phyloP scores from a whole-genome alignment of 2,113 vertebrate genomes.

The Lepidothrix coronata region DNA sequence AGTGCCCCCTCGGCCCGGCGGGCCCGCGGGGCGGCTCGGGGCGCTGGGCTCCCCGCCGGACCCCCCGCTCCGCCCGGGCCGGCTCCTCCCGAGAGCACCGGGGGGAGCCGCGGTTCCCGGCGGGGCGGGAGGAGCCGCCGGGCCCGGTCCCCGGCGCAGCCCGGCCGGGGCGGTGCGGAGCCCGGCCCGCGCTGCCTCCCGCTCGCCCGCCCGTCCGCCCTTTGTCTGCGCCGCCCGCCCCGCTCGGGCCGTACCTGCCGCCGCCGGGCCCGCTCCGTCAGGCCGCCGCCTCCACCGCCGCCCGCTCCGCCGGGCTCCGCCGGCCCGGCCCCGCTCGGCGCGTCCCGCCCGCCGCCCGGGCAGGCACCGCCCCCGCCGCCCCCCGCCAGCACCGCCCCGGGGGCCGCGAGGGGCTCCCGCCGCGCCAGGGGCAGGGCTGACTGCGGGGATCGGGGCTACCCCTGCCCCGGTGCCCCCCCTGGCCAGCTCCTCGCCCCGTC shows the following conservation, averaged over 20 bases:
- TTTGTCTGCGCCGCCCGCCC: slow-evolving; percentile 4
- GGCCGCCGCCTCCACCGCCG: too few relatives aligned
- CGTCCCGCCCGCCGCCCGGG: too few relatives aligned
- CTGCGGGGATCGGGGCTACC: not conserved
- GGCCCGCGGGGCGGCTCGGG: not conserved
- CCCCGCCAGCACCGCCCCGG: too few relatives aligned
- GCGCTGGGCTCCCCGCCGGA: not conserved
- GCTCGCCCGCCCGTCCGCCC: not conserved
- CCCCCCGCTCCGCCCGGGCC: too few relatives aligned
- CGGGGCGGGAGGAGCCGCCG: not conserved
- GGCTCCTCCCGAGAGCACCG: not conserved
- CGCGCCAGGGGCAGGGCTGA: not conserved
- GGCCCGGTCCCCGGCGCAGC: not conserved
- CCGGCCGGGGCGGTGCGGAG: not conserved
- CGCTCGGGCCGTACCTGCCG: not conserved
- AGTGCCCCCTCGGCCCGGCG: not conserved
- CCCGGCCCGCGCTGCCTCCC: not conserved
- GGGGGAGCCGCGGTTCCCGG: too few relatives aligned
- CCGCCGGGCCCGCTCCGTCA: too few relatives aligned
- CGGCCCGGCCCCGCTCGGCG: too few relatives aligned
- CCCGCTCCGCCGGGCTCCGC: too few relatives aligned
- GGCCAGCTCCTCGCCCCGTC: not conserved
- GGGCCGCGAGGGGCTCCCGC: too few relatives aligned
- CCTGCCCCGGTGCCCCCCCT: not conserved
- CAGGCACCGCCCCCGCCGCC: too few relatives aligned